Evolutionary conservation across 1,140 invertebrate genomes (phyloP).

Genomic region (Ceratitis capitata): DNA sequence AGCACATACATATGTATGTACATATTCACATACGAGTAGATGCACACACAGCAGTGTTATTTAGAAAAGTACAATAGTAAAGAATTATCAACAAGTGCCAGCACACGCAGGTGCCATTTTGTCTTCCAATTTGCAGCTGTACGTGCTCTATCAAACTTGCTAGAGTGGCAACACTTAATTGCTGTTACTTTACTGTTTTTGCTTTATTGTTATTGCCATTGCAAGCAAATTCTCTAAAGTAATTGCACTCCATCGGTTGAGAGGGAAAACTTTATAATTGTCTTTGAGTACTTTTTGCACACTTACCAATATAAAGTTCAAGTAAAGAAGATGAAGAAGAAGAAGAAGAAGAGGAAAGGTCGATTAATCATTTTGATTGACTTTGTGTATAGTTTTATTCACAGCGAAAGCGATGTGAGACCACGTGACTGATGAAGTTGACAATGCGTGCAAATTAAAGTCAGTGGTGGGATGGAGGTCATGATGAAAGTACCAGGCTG

Average conservation of each 20-base stretch:
- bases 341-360: background rate
- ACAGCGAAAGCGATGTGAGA: too few species aligned
- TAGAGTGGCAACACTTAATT: background rate
- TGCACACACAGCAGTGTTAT: background rate
- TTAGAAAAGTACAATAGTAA: too few species aligned
- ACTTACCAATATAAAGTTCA: background rate
- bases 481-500: too few species aligned
- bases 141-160: background rate
- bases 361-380: slow-evolving; percentile 14
- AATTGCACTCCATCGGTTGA: background rate
- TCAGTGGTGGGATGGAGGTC: too few species aligned
- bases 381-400: background rate
- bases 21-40: too few species aligned
- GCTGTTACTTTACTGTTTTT: background rate
- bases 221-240: background rate
- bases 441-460: background rate
- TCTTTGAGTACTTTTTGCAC: background rate
- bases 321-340: background rate
- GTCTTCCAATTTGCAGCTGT: background rate
- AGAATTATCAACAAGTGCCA: background rate
- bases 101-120: background rate
- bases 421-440: background rate
- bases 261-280: background rate
- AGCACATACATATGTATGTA: too few species aligned
- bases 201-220: background rate